These are phyloP conservation scores for Drosophila atroscutellata DNA, from an alignment of 2,888 invertebrate species.

Conservation along the genomic window DNA sequence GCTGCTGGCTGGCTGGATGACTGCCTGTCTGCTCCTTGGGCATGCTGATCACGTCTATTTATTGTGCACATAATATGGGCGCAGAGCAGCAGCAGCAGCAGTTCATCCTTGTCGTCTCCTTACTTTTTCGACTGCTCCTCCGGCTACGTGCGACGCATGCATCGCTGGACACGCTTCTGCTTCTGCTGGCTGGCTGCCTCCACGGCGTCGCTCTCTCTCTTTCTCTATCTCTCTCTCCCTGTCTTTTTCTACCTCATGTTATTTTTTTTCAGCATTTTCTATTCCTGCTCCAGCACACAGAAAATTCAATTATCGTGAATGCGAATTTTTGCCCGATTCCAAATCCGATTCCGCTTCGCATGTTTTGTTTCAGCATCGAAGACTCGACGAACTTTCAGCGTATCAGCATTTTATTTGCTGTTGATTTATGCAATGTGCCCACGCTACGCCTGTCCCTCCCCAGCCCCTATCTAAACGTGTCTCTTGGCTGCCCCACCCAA, in stretches of 20 bases:
- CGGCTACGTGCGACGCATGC: conserved; percentile 77
- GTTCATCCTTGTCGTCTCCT: conserved; percentile 34
- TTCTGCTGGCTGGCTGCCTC: conserved; percentile 38
- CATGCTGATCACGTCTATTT: conserved; percentile 85
- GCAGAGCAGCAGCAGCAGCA: conserved; percentile 50
- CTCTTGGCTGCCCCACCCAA: conserved; percentile 16
- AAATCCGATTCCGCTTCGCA: conserved; percentile 78
- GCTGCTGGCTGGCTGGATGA: conserved; percentile 42
- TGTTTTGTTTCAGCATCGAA: conserved; percentile 77
- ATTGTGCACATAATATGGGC: conserved; percentile 84
- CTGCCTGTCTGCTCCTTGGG: conserved; percentile 57
- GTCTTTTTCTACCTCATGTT: conserved; percentile 3
- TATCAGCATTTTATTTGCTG: conserved; percentile 81
- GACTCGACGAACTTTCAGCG: conserved; percentile 79
- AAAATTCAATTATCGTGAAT: conserved; percentile 81
- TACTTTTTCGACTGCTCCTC: conserved; percentile 59
- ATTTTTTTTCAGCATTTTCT: conserved; percentile 36
- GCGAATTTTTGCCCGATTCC: conserved; percentile 72
- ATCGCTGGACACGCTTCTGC: conserved; percentile 75
- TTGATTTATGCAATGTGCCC: conserved; percentile 73
- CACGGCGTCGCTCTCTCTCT: conserved; percentile 6
- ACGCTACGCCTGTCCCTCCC: not conserved
- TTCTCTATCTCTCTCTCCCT: conserved; percentile 15
- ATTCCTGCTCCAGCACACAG: conserved; percentile 60
- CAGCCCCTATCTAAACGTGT: conserved; percentile 3